These are phyloP conservation scores for Callyntrura guangdongensis DNA, from an alignment of 2,888 invertebrate species.

Conservation along the genomic window DNA sequence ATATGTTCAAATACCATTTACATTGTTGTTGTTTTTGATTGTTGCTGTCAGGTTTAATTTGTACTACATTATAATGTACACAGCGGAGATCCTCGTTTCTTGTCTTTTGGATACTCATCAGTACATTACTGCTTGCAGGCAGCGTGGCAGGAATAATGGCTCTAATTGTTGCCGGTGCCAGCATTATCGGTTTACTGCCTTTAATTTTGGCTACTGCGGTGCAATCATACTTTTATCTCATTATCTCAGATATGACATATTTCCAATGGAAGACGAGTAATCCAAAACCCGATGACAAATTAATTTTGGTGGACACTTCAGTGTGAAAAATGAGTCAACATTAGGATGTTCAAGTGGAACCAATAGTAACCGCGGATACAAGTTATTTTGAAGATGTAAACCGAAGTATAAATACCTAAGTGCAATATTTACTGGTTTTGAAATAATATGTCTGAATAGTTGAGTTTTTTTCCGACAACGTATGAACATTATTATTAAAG, in stretches of 20 bases:
- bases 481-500: no score
- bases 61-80: background rate
- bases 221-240: slow-evolving; percentile 80
- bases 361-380: no score
- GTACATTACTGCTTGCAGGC: slow-evolving; percentile 81
- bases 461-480: no score
- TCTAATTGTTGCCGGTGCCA: slow-evolving; percentile 78
- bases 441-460: no score
- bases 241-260: slow-evolving; percentile 80
- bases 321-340: slow-evolving; percentile 68
- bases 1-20: no score
- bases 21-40: no score
- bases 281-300: slow-evolving; percentile 78
- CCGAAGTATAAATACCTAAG: no score
- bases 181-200: slow-evolving; percentile 78
- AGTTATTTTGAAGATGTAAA: no score
- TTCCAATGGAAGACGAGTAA: slow-evolving; percentile 74
- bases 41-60: no score
- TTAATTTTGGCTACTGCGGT: slow-evolving; percentile 74
- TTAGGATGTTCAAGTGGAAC: no score
- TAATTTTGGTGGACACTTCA: slow-evolving; percentile 79
- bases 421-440: no score
- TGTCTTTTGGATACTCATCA: slow-evolving; percentile 78
- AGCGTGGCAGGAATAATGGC: slow-evolving; percentile 78
- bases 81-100: slow-evolving; percentile 78